A percentile compares a stretch with the other conserved stretches of the same genome.
phyloP scores from a whole-genome alignment of 2,113 vertebrate genomes.

The Mesoclemmys tuberculata region DNA sequence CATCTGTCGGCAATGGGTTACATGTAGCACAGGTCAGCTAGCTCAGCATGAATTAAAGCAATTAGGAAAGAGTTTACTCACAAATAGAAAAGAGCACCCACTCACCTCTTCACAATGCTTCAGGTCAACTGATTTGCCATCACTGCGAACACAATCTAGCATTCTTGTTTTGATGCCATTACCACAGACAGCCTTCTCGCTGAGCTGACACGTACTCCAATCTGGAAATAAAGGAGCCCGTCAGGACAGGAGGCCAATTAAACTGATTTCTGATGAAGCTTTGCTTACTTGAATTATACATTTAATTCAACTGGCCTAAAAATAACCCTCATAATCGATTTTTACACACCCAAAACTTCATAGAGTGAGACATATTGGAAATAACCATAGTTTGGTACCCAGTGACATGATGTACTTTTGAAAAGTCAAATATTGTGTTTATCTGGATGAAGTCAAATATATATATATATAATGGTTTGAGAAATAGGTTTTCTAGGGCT shows the following conservation, averaged over 20 bases:
- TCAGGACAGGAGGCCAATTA: constrained; percentile 10
- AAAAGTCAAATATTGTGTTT: not conserved
- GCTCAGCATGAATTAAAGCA: constrained; percentile 54
- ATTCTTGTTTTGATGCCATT: constrained; percentile 94
- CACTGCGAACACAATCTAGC: constrained; percentile 96
- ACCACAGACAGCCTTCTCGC: constrained; percentile 93
- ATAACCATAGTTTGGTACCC: not conserved
- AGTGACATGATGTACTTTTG: not conserved
- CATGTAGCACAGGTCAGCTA: not conserved
- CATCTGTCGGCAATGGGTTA: constrained; percentile 55
- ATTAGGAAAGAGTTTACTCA: constrained; percentile 31
- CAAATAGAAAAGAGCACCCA: constrained; percentile 37
- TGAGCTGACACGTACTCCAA: constrained; percentile 98
- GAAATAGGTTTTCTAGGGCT: not conserved
- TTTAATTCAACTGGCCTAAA: constrained; percentile 34
- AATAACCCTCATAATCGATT: not conserved
- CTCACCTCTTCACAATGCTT: constrained; percentile 94
- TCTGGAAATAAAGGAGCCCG: constrained; percentile 79
- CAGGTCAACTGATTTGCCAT: constrained; percentile 95
- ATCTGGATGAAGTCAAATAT: not conserved
- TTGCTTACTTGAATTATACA: constrained; percentile 26
- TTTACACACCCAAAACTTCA: not conserved
- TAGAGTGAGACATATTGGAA: rapidly evolving
- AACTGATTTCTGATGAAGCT: constrained; percentile 28
- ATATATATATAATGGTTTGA: not conserved